Conservation (phyloP, 2,113 vertebrate genomes). For the Solenodon paradoxus region DNA sequence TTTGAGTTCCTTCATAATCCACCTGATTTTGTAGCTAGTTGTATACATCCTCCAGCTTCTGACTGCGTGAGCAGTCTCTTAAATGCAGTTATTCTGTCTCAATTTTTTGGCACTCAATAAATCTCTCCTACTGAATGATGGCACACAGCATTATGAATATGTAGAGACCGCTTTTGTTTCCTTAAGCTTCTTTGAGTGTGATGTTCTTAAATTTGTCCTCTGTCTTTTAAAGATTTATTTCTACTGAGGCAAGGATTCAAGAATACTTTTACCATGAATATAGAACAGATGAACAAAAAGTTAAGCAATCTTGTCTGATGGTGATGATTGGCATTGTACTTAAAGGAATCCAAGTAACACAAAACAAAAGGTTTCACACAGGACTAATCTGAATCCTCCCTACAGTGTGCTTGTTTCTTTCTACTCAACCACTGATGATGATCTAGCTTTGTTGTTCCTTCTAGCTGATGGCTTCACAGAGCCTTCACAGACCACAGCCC, state of each 20-base stretch:
- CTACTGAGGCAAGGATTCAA: not conserved
- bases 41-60: not conserved
- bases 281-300: not conserved
- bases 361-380: not conserved
- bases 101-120: not conserved
- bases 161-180: not conserved
- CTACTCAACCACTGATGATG: rapidly evolving
- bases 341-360: not conserved
- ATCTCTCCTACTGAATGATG: not conserved
- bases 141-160: not conserved
- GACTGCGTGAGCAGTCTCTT: not conserved
- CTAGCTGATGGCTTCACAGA: not conserved
- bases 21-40: not conserved
- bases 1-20: not conserved
- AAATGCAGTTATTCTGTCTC: not conserved
- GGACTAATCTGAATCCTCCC: not conserved
- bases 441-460: not conserved
- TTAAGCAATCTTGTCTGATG: not conserved
- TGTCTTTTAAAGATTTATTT: not conserved
- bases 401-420: not conserved
- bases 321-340: not conserved
- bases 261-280: not conserved
- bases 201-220: not conserved
- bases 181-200: not conserved
- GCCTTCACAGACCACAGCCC: not conserved